Evolutionary conservation across 2,797 vertebrate genomes (phyloP).

Genomic region (Chrosomus eos): DNA sequence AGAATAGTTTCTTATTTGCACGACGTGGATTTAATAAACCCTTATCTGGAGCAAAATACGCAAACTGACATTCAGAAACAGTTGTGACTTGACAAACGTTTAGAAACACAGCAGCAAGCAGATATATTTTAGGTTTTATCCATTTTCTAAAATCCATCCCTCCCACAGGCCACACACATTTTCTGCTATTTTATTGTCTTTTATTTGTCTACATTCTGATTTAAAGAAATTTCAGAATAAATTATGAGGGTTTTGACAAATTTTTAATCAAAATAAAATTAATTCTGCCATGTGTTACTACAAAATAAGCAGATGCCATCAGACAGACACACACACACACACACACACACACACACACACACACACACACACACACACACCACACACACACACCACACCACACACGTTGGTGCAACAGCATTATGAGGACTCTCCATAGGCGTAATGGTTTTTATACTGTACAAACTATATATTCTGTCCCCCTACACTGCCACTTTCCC

Average conservation of each 20-base stretch:
- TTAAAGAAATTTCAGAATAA: neutral
- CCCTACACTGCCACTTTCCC: no score
- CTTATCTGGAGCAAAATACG: neutral
- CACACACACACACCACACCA: no score
- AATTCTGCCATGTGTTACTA: slow-evolving; percentile 7
- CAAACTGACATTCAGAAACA: neutral
- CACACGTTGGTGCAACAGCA: no score
- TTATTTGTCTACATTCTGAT: neutral
- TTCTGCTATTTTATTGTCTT: neutral
- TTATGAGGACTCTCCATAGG: no score
- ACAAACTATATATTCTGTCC: no score
- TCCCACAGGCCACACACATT: neutral
- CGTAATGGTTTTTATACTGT: no score
- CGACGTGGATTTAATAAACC: neutral
- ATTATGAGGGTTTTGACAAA: slow-evolving; percentile 21
- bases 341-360: neutral
- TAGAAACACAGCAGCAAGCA: neutral
- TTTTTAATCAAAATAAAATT: slow-evolving; percentile 41
- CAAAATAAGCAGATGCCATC: slow-evolving; percentile 18
- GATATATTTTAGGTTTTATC: neutral
- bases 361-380: no score
- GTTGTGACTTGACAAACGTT: neutral
- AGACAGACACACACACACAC: slow-evolving; percentile 26
- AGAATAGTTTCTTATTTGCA: neutral
- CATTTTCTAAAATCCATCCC: neutral